phyloP scores from a whole-genome alignment of 2,888 invertebrate species.

The Megalurothrips usitatus region DNA sequence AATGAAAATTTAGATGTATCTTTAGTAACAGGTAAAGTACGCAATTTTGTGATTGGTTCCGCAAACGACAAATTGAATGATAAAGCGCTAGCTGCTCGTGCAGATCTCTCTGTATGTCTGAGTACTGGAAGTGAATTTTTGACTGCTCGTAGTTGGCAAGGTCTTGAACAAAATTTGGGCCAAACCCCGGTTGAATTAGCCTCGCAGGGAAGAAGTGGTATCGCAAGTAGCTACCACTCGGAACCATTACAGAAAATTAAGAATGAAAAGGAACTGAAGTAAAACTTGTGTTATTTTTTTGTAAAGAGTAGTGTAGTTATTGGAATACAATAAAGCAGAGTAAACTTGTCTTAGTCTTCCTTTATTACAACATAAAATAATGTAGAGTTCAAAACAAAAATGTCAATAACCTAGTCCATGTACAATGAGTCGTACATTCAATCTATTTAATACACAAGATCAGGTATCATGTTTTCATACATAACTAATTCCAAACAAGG shows the following conservation, averaged over 20 bases:
- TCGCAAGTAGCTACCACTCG: constrained; percentile 51
- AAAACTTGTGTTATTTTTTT: neutral
- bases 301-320: neutral
- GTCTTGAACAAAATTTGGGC: constrained; percentile 76
- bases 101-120: constrained; percentile 48
- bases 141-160: constrained; percentile 71
- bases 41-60: constrained; percentile 45
- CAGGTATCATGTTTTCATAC: too few relatives aligned
- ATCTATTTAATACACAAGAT: too few relatives aligned
- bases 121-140: constrained; percentile 62
- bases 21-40: constrained; percentile 66
- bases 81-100: constrained; percentile 45
- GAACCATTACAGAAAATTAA: constrained; percentile 40
- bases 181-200: constrained; percentile 64
- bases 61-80: constrained; percentile 33
- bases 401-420: too few relatives aligned
- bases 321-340: neutral
- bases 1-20: constrained; percentile 59
- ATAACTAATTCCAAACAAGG: too few relatives aligned
- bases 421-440: too few relatives aligned
- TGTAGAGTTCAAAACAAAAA: too few relatives aligned
- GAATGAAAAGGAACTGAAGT: neutral
- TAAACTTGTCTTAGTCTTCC: too few relatives aligned
- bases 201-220: constrained; percentile 68
- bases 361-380: too few relatives aligned